Conservation (phyloP, 2,888 invertebrate species). For the Hemaris fuciformis region DNA sequence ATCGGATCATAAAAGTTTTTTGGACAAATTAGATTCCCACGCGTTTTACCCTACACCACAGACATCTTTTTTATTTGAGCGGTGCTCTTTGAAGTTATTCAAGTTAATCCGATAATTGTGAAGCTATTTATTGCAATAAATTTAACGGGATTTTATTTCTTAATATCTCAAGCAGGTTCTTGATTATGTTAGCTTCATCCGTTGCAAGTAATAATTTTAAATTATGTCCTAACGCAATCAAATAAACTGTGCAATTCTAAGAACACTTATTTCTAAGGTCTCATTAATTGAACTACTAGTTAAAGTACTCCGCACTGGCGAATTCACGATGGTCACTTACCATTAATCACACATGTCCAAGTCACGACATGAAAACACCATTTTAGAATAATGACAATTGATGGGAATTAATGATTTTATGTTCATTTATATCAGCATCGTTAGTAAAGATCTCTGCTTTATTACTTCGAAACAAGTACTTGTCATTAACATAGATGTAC, state of each 20-base stretch:
- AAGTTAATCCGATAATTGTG: background rate
- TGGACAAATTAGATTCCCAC: background rate
- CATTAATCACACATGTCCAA: conserved; percentile 13
- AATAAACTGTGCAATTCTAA: background rate
- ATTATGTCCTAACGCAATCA: background rate
- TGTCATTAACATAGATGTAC: background rate
- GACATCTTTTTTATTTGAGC: background rate
- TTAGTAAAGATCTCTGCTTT: background rate
- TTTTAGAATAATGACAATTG: conserved; percentile 1
- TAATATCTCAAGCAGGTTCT: background rate
- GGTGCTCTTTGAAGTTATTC: conserved; percentile 5
- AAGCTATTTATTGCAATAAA: background rate
- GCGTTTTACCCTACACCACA: background rate
- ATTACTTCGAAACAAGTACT: background rate
- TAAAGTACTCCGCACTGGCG: background rate
- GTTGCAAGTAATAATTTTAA: background rate
- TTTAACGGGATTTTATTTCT: background rate
- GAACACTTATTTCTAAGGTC: background rate
- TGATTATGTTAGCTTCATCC: background rate
- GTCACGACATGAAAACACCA: conserved; percentile 2
- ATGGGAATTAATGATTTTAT: conserved; percentile 7
- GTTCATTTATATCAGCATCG: background rate
- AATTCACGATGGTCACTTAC: background rate
- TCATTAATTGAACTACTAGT: background rate
- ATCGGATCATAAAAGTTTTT: background rate